Evolutionary conservation across 2,113 vertebrate species (phyloP).

Genomic region (Hassar affinis): DNA sequence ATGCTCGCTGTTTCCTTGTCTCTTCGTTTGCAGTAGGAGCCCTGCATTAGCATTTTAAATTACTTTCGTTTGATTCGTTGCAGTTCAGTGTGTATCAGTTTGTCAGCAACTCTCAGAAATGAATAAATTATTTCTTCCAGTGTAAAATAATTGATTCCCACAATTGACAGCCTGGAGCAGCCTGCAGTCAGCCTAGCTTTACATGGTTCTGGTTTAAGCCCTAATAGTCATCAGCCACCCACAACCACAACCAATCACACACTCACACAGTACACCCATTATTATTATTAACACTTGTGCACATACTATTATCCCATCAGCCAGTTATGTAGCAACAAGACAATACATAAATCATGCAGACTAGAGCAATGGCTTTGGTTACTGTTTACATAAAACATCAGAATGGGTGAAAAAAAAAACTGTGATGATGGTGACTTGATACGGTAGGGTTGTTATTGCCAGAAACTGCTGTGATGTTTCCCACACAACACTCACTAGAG

Average conservation of each 20-base stretch:
- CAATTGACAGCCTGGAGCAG: slow-evolving; percentile 37
- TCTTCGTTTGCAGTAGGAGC: background rate
- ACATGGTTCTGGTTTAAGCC: slow-evolving; percentile 63
- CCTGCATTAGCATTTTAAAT: background rate
- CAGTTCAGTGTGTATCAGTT: background rate
- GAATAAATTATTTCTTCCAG: background rate
- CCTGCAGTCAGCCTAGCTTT: background rate
- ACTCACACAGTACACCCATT: background rate
- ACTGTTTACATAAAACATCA: background rate
- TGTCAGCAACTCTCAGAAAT: background rate
- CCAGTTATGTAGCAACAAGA: background rate
- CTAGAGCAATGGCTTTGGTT: background rate
- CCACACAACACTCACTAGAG: background rate
- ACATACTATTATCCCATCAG: background rate
- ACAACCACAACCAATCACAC: background rate
- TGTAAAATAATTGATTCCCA: slow-evolving; percentile 6
- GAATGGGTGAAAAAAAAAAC: background rate
- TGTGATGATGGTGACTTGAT: background rate
- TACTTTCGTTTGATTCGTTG: background rate
- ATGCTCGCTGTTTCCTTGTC: background rate
- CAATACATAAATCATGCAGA: background rate
- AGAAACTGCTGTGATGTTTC: background rate
- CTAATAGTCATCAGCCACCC: slow-evolving; percentile 13
- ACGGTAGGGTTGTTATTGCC: background rate
- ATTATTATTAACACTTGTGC: background rate